Base-by-base conservation (phyloP, 2,888 invertebrate species). In the Hirudinaria manillensis region DNA sequence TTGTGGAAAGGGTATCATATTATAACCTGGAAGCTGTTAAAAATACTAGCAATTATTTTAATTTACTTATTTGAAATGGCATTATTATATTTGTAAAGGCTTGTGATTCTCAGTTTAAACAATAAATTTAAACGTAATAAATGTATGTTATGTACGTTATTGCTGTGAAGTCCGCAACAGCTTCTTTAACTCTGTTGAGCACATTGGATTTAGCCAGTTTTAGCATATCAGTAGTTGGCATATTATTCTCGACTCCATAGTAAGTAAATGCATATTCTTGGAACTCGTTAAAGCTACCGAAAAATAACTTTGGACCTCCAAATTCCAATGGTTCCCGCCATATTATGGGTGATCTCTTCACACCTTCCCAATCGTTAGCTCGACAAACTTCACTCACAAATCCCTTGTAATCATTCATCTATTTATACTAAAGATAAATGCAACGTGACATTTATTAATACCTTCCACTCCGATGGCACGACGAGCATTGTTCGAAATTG, bases 261-360 rank as follows among this genome's bases (percentile, higher is more conserved):
- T 86, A 86, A 1, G 81, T 82, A 51, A 80, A 70, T 13, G 77
- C 81, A 74, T 82, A 82, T 76, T 86, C 85, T 79, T 85, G 78
- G 74, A 86, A 85, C 61, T 85, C 85, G 78, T 84, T 85, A 6
- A 83, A 82, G 21, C 83, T 84, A 36, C 85, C 85, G 65, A 86
- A 83, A 6, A 84, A 80, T n/a, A 83, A 81, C 38, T 85, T 85
- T 78, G 85, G 85, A 19, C 86, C 85, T 36, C 86, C 86, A 24
- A 85, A 79, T 76, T 85, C 85, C 16, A 86, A 81, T 66, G 86
- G 79, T 78, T 86, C 86, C 66, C 86, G 79, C 86, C 86, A 86
- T 7, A 86, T 81, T 21, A 86, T 77, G 0, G 86, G 86, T 0
- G 85, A 86, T 75, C 80, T 81, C 0, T 75, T 76, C 78, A 84